A percentile compares a stretch with the other conserved stretches of the same genome.
These are phyloP conservation scores for Salticus scenicus DNA, from an alignment of 2,888 invertebrate species.

Conservation along the genomic window DNA sequence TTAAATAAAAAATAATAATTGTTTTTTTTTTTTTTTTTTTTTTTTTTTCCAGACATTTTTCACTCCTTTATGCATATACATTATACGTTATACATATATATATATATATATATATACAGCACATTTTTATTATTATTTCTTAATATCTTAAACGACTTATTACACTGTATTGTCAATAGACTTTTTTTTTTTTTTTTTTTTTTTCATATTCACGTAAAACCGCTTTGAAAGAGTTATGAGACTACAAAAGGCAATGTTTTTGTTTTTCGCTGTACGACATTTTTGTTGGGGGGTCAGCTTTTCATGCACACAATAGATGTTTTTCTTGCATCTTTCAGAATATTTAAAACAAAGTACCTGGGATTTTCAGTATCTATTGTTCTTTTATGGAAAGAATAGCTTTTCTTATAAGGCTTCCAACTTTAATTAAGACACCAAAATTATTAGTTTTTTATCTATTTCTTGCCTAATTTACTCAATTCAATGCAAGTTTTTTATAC, in stretches of 20 bases:
- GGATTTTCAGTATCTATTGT: conserved; percentile 21
- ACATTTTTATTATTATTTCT: conserved; percentile 57
- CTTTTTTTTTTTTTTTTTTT: conserved; percentile 4
- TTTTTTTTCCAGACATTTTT: too few species aligned
- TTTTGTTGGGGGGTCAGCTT: conserved; percentile 6
- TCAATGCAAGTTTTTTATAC: background rate
- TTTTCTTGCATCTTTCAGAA: conserved; percentile 20
- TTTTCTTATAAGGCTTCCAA: conserved; percentile 12
- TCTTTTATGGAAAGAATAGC: conserved; percentile 1
- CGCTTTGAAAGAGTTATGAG: conserved; percentile 65
- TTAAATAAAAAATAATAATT: too few species aligned
- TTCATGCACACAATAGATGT: conserved; percentile 3
- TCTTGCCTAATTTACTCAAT: background rate
- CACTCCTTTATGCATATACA: too few species aligned
- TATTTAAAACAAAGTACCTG: conserved; percentile 59
- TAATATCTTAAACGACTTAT: conserved; percentile 52
- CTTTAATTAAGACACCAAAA: conserved; percentile 57
- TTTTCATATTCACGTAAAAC: conserved; percentile 4
- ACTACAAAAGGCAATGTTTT: conserved; percentile 45
- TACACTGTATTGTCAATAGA: conserved; percentile 38
- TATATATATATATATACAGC: too few species aligned
- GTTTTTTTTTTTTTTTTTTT: too few species aligned
- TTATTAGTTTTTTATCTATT: background rate
- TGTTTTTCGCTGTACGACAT: background rate
- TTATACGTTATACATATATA: too few species aligned